Evolutionary conservation across 2,113 vertebrate genomes (phyloP).

Genomic region (Microtus pennsylvanicus): DNA sequence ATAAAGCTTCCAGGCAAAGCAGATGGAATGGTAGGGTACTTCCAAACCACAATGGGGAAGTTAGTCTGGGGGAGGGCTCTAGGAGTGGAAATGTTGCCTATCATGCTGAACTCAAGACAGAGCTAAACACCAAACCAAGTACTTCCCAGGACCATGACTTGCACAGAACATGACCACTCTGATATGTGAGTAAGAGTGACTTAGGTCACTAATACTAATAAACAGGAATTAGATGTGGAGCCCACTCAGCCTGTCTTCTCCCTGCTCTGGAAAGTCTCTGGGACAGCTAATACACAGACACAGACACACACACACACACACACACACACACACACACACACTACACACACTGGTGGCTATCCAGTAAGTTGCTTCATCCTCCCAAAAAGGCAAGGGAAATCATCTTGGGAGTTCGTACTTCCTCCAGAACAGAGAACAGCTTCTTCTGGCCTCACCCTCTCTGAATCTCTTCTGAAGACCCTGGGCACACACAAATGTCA

Average conservation of each 20-base stretch:
- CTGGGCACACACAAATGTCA: constrained; percentile 29
- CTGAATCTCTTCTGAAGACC: background rate
- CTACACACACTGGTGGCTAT: background rate
- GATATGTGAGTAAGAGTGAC: background rate
- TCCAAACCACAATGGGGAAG: constrained; percentile 73
- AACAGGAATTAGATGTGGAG: background rate
- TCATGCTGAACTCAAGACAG: background rate
- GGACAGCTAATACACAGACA: background rate
- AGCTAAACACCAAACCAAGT: background rate
- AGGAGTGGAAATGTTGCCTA: background rate
- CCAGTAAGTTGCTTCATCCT: background rate
- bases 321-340: background rate
- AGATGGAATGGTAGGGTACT: constrained; percentile 54
- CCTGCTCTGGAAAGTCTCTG: background rate
- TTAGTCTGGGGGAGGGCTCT: background rate
- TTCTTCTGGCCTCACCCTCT: background rate
- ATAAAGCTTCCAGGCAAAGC: constrained; percentile 23
- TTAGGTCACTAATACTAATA: background rate
- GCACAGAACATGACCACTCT: background rate
- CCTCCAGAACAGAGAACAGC: background rate
- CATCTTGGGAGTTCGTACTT: background rate
- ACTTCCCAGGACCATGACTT: background rate
- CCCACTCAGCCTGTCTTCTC: background rate
- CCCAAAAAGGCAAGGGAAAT: background rate
- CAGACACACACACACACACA: background rate